These are phyloP conservation scores for Leptinotarsa tumamoca DNA, from an alignment of 2,888 invertebrate genomes.

Conservation along the genomic window DNA sequence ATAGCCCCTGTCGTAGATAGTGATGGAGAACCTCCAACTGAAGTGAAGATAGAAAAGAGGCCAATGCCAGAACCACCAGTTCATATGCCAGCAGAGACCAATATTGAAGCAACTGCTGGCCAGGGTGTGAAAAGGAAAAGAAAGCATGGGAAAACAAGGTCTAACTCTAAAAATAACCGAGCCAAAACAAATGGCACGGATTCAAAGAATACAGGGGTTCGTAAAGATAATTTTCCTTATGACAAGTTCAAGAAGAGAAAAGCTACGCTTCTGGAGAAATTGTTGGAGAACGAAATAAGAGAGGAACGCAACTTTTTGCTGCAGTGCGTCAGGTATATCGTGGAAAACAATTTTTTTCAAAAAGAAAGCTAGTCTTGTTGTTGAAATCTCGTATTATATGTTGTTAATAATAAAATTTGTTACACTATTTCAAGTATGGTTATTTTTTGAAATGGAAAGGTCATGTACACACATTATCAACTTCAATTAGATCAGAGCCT, in stretches of 20 bases:
- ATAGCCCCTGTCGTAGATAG: slow-evolving; percentile 30
- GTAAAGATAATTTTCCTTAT: slow-evolving; percentile 53
- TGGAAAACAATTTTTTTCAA: slow-evolving; percentile 80
- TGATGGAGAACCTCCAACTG: slow-evolving; percentile 70
- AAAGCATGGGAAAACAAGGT: slow-evolving; percentile 31
- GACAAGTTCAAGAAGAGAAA: slow-evolving; percentile 58
- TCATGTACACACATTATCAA: too few species aligned
- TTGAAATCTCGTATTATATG: background rate
- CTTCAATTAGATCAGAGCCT: too few species aligned
- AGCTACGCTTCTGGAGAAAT: slow-evolving; percentile 76
- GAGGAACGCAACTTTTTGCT: slow-evolving; percentile 88
- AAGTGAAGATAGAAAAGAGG: slow-evolving; percentile 64
- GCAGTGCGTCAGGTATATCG: slow-evolving; percentile 86
- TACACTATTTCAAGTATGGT: background rate
- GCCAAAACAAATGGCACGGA: slow-evolving; percentile 35
- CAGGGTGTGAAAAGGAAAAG: slow-evolving; percentile 37
- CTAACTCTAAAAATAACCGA: slow-evolving; percentile 32
- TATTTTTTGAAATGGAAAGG: background rate
- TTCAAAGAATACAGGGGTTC: slow-evolving; percentile 49
- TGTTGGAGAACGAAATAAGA: slow-evolving; percentile 82
- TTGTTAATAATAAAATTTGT: background rate
- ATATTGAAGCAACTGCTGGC: slow-evolving; percentile 17
- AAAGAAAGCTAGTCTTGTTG: background rate
- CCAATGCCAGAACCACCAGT: slow-evolving; percentile 38
- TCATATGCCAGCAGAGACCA: slow-evolving; percentile 20